Percentiles rank a stretch among this genome's conserved stretches.
phyloP scores from a whole-genome alignment of 2,113 vertebrate species.

The Felis chaus region DNA sequence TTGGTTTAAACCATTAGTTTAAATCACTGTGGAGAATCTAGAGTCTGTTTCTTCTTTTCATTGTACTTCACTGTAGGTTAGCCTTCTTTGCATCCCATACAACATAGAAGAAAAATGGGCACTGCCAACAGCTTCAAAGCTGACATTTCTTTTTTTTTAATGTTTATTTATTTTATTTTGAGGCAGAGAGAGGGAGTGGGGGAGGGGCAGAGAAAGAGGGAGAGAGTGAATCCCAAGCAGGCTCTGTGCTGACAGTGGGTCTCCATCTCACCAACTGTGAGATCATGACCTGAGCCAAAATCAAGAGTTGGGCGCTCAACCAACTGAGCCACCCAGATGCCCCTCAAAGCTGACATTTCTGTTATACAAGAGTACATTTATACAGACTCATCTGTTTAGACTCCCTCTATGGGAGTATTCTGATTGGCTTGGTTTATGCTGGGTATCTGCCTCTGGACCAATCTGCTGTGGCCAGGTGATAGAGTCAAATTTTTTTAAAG shows the following conservation, averaged over 20 bases:
- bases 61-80: neutral
- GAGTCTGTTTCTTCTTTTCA: neutral
- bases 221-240: no score
- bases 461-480: neutral
- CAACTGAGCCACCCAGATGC: no score
- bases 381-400: neutral
- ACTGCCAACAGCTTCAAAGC: neutral
- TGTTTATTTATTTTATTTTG: no score
- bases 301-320: no score
- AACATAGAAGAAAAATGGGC: neutral
- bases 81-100: neutral
- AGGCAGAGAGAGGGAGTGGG: no score
- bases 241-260: no score
- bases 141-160: neutral
- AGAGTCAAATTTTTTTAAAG: neutral
- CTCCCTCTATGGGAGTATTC: neutral
- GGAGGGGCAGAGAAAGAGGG: no score
- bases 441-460: neutral
- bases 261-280: no score
- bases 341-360: neutral
- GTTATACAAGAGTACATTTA: neutral
- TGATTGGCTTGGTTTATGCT: neutral
- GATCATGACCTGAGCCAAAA: no score
- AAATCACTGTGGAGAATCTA: neutral
- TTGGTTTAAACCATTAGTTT: neutral